phyloP scores from a whole-genome alignment of 2,888 invertebrate genomes.

The Escarpia spicata region DNA sequence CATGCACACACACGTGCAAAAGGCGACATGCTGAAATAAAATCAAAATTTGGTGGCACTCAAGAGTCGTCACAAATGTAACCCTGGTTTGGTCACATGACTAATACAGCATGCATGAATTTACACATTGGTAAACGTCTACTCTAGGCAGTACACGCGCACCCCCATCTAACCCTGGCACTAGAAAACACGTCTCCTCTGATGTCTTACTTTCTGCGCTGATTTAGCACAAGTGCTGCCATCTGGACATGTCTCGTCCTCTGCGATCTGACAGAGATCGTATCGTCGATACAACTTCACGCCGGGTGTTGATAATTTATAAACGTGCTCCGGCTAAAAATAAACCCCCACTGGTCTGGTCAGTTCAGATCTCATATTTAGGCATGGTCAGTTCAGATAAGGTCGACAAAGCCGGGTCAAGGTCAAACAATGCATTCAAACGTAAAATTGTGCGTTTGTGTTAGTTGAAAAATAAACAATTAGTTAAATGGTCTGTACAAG shows the following conservation, averaged over 20 bases:
- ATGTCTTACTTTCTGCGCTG: background rate
- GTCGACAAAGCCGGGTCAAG: too few relatives aligned
- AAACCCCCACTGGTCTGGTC: background rate
- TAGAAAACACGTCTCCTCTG: background rate
- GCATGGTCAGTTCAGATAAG: too few relatives aligned
- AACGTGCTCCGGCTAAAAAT: constrained; percentile 6
- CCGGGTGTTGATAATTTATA: constrained; percentile 16
- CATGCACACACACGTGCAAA: background rate
- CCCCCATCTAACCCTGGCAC: background rate
- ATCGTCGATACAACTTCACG: constrained; percentile 4
- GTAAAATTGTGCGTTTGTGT: too few relatives aligned
- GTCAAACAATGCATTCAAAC: too few relatives aligned
- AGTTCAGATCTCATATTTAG: background rate
- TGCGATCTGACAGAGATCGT: background rate
- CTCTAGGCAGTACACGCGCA: background rate
- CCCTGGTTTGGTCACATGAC: background rate
- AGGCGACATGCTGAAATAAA: background rate
- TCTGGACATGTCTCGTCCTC: background rate
- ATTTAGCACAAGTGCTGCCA: constrained; percentile 13
- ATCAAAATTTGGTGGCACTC: background rate
- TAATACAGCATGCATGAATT: background rate
- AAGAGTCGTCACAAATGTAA: background rate
- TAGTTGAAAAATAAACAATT: too few relatives aligned
- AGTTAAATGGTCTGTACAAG: too few relatives aligned
- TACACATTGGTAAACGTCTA: background rate